These are phyloP conservation scores for Scylla paramamosain DNA, from an alignment of 1,140 invertebrate species.

Conservation along the genomic window DNA sequence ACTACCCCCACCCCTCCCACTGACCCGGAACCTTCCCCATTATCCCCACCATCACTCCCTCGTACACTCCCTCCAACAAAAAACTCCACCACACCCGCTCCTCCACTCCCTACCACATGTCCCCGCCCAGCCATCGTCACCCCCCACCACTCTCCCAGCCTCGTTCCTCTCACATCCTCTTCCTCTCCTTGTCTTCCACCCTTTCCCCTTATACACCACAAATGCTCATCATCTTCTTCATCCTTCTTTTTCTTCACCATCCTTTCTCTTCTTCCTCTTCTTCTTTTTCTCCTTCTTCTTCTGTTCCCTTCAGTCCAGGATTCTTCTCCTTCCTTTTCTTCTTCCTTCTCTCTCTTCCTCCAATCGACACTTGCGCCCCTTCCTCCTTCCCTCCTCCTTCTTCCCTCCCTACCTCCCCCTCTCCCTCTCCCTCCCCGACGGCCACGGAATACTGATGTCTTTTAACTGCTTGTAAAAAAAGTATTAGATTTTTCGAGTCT, in stretches of 20 bases:
- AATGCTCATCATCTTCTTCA: too few relatives aligned
- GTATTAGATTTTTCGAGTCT: neutral
- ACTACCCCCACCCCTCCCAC: neutral
- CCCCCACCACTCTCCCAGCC: too few relatives aligned
- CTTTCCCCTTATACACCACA: too few relatives aligned
- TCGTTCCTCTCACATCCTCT: too few relatives aligned
- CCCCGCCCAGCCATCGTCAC: too few relatives aligned
- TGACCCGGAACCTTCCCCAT: too few relatives aligned
- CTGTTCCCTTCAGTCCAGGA: neutral
- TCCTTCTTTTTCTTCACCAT: neutral
- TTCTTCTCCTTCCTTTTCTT: neutral
- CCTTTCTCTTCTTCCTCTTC: neutral
- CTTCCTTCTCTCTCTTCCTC: neutral
- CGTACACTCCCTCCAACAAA: too few relatives aligned
- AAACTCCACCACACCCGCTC: too few relatives aligned
- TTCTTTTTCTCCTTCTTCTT: neutral
- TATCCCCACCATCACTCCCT: too few relatives aligned
- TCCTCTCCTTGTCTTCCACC: too few relatives aligned
- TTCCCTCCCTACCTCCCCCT: neutral
- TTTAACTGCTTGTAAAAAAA: conserved; percentile 7
- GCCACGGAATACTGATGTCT: neutral
- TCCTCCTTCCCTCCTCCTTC: neutral
- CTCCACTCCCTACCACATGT: too few relatives aligned
- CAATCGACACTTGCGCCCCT: neutral
- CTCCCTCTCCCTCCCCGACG: conserved; percentile 16